Conservation (phyloP, 1,140 invertebrate species). For the Penaeus chinensis region DNA sequence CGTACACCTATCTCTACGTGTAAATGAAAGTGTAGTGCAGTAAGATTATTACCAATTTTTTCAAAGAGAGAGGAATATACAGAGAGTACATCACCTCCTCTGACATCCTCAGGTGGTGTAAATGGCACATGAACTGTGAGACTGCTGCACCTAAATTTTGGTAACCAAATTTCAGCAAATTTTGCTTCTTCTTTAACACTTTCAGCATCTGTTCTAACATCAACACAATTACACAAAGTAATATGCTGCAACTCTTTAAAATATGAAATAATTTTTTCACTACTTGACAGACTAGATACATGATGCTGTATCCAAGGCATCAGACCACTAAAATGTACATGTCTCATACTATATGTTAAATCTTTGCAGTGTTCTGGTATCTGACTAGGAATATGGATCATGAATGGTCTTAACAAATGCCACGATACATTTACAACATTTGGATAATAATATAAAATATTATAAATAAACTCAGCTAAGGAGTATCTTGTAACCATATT, state of each 20-base stretch:
- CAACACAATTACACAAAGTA: conserved; percentile 25
- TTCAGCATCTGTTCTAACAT: conserved; percentile 1
- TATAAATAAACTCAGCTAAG: conserved; percentile 40
- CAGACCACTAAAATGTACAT: conserved; percentile 27
- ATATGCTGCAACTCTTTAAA: conserved; percentile 28
- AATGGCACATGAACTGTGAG: conserved; percentile 24
- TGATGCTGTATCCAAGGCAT: conserved; percentile 23
- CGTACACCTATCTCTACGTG: conserved; percentile 3
- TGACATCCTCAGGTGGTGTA: conserved; percentile 19
- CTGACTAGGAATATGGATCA: background rate
- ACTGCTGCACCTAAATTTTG: conserved; percentile 33
- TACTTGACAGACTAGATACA: background rate
- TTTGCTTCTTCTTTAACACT: conserved; percentile 11
- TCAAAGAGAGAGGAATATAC: conserved; percentile 21
- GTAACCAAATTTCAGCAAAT: conserved; percentile 34
- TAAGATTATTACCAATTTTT: conserved; percentile 1
- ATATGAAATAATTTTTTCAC: background rate
- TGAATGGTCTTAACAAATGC: conserved; percentile 11
- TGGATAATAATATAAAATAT: conserved; percentile 32
- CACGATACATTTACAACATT: conserved; percentile 27
- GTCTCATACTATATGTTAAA: conserved; percentile 16
- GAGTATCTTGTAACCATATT: conserved; percentile 4
- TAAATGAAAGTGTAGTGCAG: conserved; percentile 33
- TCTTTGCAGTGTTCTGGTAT: conserved; percentile 1
- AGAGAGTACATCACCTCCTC: conserved; percentile 4